Percentiles rank a stretch among this genome's conserved stretches.
These are phyloP conservation scores for Pollenia amentaria DNA, from an alignment of 2,888 invertebrate species.

Conservation along the genomic window DNA sequence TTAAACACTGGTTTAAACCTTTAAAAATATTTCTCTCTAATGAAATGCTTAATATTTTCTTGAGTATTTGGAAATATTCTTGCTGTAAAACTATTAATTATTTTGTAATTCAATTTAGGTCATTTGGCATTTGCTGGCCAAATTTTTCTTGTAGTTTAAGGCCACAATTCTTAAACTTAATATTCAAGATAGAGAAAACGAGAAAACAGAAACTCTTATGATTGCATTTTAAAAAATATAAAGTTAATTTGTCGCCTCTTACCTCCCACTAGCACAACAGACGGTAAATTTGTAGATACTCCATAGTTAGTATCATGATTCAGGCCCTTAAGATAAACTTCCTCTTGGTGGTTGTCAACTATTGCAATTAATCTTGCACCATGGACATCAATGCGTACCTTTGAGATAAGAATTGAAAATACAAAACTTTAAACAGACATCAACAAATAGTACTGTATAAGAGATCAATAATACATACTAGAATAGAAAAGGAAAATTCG, in stretches of 20 bases:
- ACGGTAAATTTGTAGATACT: slow-evolving; percentile 93
- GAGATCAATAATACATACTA: slow-evolving; percentile 33
- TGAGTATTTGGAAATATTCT: no score
- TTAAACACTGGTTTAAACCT: no score
- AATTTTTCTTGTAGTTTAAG: no score
- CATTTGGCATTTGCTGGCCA: no score
- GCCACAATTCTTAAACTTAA: background rate
- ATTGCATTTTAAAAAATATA: background rate
- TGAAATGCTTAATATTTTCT: no score
- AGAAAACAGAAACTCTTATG: background rate
- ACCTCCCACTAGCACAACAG: slow-evolving; percentile 95
- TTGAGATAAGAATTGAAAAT: slow-evolving; percentile 34
- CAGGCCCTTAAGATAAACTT: slow-evolving; percentile 92
- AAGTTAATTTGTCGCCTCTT: slow-evolving; percentile 78
- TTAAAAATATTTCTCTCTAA: no score
- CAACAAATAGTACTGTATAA: slow-evolving; percentile 21
- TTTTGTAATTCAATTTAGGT: no score
- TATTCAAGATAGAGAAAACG: background rate
- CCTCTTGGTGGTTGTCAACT: slow-evolving; percentile 93
- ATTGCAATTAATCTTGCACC: slow-evolving; percentile 93
- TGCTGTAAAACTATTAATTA: no score
- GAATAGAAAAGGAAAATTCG: slow-evolving; percentile 18
- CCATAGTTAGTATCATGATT: slow-evolving; percentile 94
- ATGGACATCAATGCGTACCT: slow-evolving; percentile 93
- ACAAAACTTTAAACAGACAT: slow-evolving; percentile 27